Conservation (phyloP, 2,888 invertebrate genomes). For the Eulithis testata region DNA sequence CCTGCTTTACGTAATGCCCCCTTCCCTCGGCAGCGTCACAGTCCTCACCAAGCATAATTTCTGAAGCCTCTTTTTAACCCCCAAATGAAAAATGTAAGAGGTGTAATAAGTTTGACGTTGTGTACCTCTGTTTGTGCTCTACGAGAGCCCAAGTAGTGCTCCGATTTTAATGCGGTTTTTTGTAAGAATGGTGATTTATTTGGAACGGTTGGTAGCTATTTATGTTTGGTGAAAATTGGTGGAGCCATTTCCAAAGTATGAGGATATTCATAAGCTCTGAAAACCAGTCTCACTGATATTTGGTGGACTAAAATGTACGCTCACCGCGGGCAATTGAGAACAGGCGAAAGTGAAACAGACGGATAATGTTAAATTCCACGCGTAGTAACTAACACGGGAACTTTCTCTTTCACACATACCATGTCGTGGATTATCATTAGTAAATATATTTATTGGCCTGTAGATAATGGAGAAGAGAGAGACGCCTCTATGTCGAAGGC, state of each 20-base stretch:
- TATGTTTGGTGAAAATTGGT: no score
- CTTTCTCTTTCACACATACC: slow-evolving; percentile 59
- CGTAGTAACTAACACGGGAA: slow-evolving; percentile 47
- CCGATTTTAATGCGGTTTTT: no score
- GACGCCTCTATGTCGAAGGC: not conserved
- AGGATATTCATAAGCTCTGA: no score
- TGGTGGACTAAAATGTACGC: slow-evolving; percentile 10
- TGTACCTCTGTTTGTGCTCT: no score
- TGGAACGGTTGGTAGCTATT: no score
- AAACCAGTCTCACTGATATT: slow-evolving; percentile 1
- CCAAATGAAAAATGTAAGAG: no score
- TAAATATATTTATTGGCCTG: slow-evolving; percentile 49
- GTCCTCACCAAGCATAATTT: slow-evolving; percentile 7
- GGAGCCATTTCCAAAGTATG: no score
- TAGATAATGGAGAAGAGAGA: slow-evolving; percentile 26
- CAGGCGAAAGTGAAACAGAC: slow-evolving; percentile 58
- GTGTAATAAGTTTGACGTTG: no score
- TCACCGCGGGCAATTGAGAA: slow-evolving; percentile 30
- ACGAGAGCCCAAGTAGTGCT: no score
- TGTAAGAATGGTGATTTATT: no score
- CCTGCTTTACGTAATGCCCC: slow-evolving; percentile 60
- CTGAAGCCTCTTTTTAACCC: not conserved
- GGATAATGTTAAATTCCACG: slow-evolving; percentile 53
- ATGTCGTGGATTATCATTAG: slow-evolving; percentile 46
- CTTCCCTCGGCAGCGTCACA: slow-evolving; percentile 14